Evolutionary conservation across 1,140 invertebrate species (phyloP).

Genomic region (Polypedilum pembai): DNA sequence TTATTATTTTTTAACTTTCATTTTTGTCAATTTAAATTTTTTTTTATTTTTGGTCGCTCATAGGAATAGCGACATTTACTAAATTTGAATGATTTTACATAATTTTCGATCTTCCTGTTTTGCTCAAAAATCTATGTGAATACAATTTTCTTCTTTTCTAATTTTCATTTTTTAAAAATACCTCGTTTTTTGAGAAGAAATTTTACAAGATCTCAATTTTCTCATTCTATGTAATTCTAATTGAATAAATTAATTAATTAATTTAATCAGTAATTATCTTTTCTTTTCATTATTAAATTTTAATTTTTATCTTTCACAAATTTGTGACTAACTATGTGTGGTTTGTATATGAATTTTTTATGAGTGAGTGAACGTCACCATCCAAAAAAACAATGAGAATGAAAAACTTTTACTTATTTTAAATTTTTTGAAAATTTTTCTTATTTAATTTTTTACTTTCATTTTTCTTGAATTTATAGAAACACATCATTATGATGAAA

Average conservation of each 20-base stretch:
- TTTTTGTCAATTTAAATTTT: neutral
- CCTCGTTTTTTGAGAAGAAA: conserved; percentile 12
- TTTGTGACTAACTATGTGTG: neutral
- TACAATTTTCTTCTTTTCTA: neutral
- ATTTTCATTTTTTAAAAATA: conserved; percentile 8
- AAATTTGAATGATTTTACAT: no score
- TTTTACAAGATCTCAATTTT: neutral
- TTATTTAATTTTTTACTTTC: neutral
- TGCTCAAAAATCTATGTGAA: neutral
- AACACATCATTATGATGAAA: conserved; percentile 13
- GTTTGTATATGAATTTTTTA: neutral
- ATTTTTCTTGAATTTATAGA: conserved; percentile 4
- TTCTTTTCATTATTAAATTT: no score
- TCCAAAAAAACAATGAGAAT: neutral
- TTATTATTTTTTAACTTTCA: neutral
- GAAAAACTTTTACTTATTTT: neutral
- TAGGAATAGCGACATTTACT: neutral
- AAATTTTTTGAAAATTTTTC: no score
- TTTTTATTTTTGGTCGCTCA: neutral
- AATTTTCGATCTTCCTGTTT: neutral
- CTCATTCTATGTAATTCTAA: no score
- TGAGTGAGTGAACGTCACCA: neutral
- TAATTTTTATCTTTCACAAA: neutral
- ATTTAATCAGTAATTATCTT: no score
- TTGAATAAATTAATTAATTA: no score